A percentile compares a stretch with the other conserved stretches of the same genome.
phyloP scores from a whole-genome alignment of 2,888 invertebrate species.

The Tetragonisca angustula region DNA sequence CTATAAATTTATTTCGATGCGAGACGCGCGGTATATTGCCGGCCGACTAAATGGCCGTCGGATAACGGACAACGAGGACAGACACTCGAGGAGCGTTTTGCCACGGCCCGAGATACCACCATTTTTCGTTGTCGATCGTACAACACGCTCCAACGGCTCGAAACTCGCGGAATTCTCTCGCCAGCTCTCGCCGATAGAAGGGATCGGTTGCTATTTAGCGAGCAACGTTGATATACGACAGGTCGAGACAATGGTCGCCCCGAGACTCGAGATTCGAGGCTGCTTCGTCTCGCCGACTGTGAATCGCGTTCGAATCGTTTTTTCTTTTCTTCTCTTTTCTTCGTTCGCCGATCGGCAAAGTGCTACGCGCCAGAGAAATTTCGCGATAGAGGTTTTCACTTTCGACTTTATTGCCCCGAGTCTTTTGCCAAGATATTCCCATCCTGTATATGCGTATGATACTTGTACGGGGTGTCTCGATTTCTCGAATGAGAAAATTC shows the following conservation, averaged over 20 bases:
- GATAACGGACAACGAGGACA: slow-evolving; percentile 23
- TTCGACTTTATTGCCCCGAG: neutral
- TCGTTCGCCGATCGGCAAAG: neutral
- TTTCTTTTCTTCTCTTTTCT: too few species aligned
- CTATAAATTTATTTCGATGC: slow-evolving; percentile 43
- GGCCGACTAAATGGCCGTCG: slow-evolving; percentile 34
- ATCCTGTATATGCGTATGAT: too few species aligned
- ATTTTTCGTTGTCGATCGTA: slow-evolving; percentile 28
- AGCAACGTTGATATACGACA: slow-evolving; percentile 24
- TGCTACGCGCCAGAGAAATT: neutral
- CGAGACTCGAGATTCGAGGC: neutral
- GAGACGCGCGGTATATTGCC: slow-evolving; percentile 22
- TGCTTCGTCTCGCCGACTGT: neutral
- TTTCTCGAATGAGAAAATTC: neutral
- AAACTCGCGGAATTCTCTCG: slow-evolving; percentile 14
- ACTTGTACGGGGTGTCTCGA: neutral
- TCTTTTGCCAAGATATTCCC: too few species aligned
- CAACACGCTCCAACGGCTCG: neutral
- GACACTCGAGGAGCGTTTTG: slow-evolving; percentile 4
- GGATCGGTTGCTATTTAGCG: slow-evolving; percentile 26
- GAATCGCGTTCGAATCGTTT: neutral
- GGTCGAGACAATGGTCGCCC: slow-evolving; percentile 30
- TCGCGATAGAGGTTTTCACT: neutral
- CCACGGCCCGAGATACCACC: neutral
- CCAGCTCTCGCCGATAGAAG: slow-evolving; percentile 13